Evolutionary conservation across 1,140 invertebrate genomes (phyloP).

Genomic region (Heliconius eleuchia): DNA sequence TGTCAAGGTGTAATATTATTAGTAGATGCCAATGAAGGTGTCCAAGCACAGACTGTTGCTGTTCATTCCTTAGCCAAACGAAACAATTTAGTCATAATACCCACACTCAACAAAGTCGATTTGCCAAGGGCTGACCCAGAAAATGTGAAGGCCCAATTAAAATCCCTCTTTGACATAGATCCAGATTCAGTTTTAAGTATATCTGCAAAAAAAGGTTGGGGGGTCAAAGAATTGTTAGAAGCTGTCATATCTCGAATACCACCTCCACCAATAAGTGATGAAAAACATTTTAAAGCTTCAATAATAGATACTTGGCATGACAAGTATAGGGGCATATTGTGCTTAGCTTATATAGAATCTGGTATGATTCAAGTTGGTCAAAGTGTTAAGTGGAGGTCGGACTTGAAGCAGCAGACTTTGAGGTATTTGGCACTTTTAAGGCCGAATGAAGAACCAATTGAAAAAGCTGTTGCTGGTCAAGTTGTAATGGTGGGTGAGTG

Average conservation of each 20-base stretch:
- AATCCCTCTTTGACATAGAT: constrained; percentile 92
- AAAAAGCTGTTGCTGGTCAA: constrained; percentile 84
- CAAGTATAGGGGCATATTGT: constrained; percentile 91
- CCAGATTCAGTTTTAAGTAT: constrained; percentile 83
- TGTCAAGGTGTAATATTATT: constrained; percentile 97
- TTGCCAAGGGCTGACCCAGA: constrained; percentile 94
- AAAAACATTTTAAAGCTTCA: constrained; percentile 88
- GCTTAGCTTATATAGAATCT: constrained; percentile 90
- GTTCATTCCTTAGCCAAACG: constrained; percentile 97
- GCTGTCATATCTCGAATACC: constrained; percentile 91
- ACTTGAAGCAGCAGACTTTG: constrained; percentile 89
- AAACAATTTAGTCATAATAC: constrained; percentile 91
- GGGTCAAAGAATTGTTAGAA: constrained; percentile 89
- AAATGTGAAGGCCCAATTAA: constrained; percentile 88
- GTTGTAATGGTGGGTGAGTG: constrained; percentile 80
- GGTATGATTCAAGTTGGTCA: constrained; percentile 87
- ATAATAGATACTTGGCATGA: constrained; percentile 98
- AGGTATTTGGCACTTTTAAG: constrained; percentile 90
- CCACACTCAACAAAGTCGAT: constrained; percentile 98
- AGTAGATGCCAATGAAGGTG: constrained; percentile 98
- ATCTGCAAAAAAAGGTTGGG: constrained; percentile 95
- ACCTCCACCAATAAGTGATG: constrained; percentile 84
- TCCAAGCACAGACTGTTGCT: constrained; percentile 98
- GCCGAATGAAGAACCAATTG: constrained; percentile 87
- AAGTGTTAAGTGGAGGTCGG: constrained; percentile 82